Conservation (phyloP, 2,888 invertebrate species). For the Anaspis maculata region DNA sequence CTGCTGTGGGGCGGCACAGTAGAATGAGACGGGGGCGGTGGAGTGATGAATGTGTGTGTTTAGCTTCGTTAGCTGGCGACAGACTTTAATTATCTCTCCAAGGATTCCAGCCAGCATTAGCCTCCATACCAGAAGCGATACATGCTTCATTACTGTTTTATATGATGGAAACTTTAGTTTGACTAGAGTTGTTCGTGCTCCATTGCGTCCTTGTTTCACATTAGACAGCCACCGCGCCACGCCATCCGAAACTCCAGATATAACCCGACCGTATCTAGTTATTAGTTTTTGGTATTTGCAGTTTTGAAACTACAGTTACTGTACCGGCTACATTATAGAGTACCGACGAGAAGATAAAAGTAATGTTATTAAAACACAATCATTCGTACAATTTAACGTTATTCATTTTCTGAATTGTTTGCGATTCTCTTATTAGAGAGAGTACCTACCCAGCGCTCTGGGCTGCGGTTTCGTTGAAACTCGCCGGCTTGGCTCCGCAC, state of each 20-base stretch:
- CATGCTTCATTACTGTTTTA: constrained; percentile 30
- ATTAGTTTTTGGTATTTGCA: constrained; percentile 25
- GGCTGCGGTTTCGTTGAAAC: too few relatives aligned
- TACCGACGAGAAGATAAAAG: too few relatives aligned
- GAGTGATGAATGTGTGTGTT: constrained; percentile 38
- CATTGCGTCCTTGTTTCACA: constrained; percentile 18
- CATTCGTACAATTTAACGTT: constrained; percentile 4
- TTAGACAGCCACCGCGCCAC: too few relatives aligned
- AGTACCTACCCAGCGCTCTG: too few relatives aligned
- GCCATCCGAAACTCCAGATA: too few relatives aligned
- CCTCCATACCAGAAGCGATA: constrained; percentile 18
- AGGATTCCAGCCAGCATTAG: constrained; percentile 34
- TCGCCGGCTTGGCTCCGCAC: too few relatives aligned
- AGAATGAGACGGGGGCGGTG: constrained; percentile 14
- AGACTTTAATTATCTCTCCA: constrained; percentile 42
- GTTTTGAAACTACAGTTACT: constrained; percentile 21
- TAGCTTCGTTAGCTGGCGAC: constrained; percentile 40
- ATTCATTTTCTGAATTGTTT: too few relatives aligned
- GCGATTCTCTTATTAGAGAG: too few relatives aligned
- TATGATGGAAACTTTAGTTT: constrained; percentile 22
- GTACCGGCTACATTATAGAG: constrained; percentile 10
- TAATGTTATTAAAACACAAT: constrained; percentile 9
- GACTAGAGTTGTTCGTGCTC: constrained; percentile 18
- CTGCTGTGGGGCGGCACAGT: too few relatives aligned
- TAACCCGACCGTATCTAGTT: constrained; percentile 21